Base-by-base conservation (phyloP, 2,888 invertebrate species). In the Craniophora ligustri region DNA sequence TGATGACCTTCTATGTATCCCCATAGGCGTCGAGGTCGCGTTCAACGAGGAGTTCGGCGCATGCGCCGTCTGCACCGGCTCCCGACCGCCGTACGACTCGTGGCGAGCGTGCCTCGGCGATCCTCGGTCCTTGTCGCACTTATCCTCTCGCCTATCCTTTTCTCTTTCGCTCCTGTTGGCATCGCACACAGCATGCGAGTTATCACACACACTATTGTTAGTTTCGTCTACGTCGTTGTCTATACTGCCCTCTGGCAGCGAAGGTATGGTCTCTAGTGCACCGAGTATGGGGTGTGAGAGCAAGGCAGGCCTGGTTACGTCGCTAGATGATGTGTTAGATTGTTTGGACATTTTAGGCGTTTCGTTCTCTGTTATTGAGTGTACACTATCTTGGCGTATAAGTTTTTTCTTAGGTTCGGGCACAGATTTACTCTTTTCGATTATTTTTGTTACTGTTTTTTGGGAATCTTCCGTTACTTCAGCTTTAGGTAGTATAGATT, bases 1-100 rank as follows among this genome's bases (percentile, higher is more conserved):
- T 2, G 98, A 98, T 3, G 98, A 98, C 71, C 98, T 94, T 45
- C 98, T 94, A 81, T 96, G 96, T 60, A 92, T 96, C 89, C 87
- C 94, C 87, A 85, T 82, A 42, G 85, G 94, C 28, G 92, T 92
- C 0, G 94, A 94, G 3, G 94, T 85, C 23, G 94, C 89, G 76
- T 92, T 87, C 55, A 92, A 81, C 14, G 91, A 86, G 0, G 92
- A 85, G 42, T 86, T 88, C 55, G 81, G 87, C 4, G 72, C 67
- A 19, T 75, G 74, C 5, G 87, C 73, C 2, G 82, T 75, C 46
- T 84, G 85, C 14, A 75, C 84, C 1, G 90, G 88, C 30, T 92
- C 92, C 47, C 81, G 79, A 3, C 91, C 87, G 0, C 95, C 95
- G 69, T 94, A 94, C 11, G 95, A 94, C 82, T 94, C 94, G 63